Evolutionary conservation across 2,797 vertebrate species (phyloP).

Genomic region (Chiroxiphia lanceolata): DNA sequence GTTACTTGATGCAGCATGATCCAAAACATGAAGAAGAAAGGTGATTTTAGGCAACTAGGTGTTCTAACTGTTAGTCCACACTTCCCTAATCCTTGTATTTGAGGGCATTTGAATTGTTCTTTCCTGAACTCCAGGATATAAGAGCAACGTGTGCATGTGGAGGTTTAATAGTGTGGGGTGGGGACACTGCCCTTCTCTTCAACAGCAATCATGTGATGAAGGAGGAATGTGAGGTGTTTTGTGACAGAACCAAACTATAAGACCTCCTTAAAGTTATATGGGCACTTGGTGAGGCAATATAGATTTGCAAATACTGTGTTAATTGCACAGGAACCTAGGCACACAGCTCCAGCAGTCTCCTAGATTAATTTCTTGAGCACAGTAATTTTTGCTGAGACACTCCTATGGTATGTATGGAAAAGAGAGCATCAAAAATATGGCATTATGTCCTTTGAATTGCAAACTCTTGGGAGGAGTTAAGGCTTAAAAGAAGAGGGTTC

Average conservation of each 20-base stretch:
- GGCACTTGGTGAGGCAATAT: background rate
- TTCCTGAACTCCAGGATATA: background rate
- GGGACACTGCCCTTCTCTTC: background rate
- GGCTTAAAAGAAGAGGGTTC: background rate
- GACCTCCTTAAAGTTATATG: background rate
- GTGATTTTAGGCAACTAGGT: background rate
- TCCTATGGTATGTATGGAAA: background rate
- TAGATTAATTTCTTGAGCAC: background rate
- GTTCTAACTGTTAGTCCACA: background rate
- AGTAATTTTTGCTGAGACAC: background rate
- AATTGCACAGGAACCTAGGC: background rate
- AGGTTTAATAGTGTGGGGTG: background rate
- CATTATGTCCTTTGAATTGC: background rate
- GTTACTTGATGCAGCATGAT: background rate
- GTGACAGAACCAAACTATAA: background rate
- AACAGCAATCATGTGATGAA: background rate
- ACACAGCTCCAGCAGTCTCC: background rate
- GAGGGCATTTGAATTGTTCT: background rate
- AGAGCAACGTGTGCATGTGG: background rate
- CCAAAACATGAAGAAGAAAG: background rate
- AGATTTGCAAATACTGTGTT: background rate
- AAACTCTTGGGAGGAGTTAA: background rate
- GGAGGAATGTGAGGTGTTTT: background rate
- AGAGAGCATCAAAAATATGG: background rate
- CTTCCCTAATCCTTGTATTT: background rate